phyloP scores from a whole-genome alignment of 2,888 invertebrate species.

The Dynastes tityus region DNA sequence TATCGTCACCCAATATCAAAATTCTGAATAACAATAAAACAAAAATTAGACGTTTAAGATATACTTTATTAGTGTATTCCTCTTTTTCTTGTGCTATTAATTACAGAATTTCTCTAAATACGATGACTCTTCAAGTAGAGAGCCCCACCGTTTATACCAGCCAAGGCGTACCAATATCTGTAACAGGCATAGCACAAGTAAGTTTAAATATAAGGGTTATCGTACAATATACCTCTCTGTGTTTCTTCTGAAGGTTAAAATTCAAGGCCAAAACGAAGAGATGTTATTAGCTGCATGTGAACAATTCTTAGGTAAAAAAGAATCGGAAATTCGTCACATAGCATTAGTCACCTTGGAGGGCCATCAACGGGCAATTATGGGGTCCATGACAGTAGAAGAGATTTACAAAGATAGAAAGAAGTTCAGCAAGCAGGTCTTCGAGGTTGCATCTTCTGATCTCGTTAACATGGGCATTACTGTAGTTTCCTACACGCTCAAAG shows the following conservation, averaged over 20 bases:
- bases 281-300: slow-evolving; percentile 94
- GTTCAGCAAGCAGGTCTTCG: slow-evolving; percentile 95
- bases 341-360: slow-evolving; percentile 94
- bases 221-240: slow-evolving; percentile 17
- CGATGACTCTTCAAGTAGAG: slow-evolving; percentile 97
- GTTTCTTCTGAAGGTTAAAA: slow-evolving; percentile 78
- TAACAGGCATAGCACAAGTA: slow-evolving; percentile 98
- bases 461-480: slow-evolving; percentile 98
- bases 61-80: too few species aligned
- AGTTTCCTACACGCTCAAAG: slow-evolving; percentile 94
- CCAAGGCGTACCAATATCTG: slow-evolving; percentile 97
- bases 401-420: slow-evolving; percentile 97
- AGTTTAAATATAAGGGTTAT: neutral
- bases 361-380: slow-evolving; percentile 96
- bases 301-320: slow-evolving; percentile 92
- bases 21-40: too few species aligned
- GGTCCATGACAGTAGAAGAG: slow-evolving; percentile 97
- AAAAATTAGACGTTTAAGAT: too few species aligned
- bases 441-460: slow-evolving; percentile 94
- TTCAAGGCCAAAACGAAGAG: slow-evolving; percentile 91
- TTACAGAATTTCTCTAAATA: slow-evolving; percentile 92
- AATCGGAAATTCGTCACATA: slow-evolving; percentile 91
- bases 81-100: neutral
- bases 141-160: slow-evolving; percentile 96
- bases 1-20: too few species aligned